Base-by-base conservation (phyloP, 2,797 vertebrate species). In the Xiphophorus birchmanni region DNA sequence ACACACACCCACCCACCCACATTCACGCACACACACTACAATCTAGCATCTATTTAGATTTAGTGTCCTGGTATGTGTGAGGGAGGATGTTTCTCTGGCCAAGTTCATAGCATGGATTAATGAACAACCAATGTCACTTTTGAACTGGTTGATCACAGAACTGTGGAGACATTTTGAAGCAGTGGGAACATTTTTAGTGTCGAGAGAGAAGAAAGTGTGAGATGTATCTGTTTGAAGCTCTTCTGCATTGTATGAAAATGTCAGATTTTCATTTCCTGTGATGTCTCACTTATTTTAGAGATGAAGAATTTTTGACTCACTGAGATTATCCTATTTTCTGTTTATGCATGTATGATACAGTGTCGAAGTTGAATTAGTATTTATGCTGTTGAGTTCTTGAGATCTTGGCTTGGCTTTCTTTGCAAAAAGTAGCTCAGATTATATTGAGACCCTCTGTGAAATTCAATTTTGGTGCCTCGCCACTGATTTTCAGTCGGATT, bases 231-330 rank as follows among this genome's bases (percentile, higher is more conserved):
- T 84, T 48, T n/a, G 73, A 65, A 79, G 76, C 79, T 82, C 21
- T 78, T 75, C 63, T 11, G 0, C 11, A 60, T 60, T 42, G 67
- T 60, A 81, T 29, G 35, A 52, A 88, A 85, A 89, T 87, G 81
- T 85, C 83, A 85, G 69, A 45, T 3, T 80, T 85, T 84, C 69
- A 85, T 93, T 92, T 91, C 84, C 85, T 82, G 73, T 76, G 77
- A 76, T 78, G 47, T 78, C 48, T 83, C 44, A 40, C 76, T 77
- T 79, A 40, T 82, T 69, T 81, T 80, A 85, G 58, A 89, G 87
- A 88, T 81, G 44, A 10, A 15, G 77, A 89, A 82, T 81, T 77
- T 79, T 69, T 37, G 9, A 74, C 44, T 73, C 12, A 11, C 42
- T 42, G 4, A 44, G 42, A 79, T 67, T 21, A 48, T 78, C 75